Base-by-base conservation (phyloP, 2,888 invertebrate species). In the Pomacea canaliculata region DNA sequence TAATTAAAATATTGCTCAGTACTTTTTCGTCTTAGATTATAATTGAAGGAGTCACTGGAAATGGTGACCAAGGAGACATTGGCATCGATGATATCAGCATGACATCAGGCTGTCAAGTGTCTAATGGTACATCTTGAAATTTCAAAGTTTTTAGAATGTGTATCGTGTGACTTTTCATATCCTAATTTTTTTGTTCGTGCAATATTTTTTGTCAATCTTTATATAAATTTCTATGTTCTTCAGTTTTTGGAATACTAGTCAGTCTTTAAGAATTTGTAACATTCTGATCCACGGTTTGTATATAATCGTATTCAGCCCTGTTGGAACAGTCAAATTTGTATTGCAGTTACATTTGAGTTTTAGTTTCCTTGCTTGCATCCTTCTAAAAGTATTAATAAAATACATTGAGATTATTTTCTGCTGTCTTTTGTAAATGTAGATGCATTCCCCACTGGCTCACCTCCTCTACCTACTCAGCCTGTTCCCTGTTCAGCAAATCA, bases 11-110 rank as follows among this genome's bases (percentile, higher is more conserved):
- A 5, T 37, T 37, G 37, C 37, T 73, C 37, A 80, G 83, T 48
- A 77, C 81, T 49, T 88, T 88, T 37, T 37, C 5, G 5, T 37
- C 37, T 82, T 85, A 86, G 78, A 81, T 89, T 2, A 80, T 89
- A 2, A 79, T 89, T 69, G 87, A 89, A 78, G 88, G 86, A 48
- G 82, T 84, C 12, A 78, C 82, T 60, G 88, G 89, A 16, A 71
- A 68, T 13, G 80, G 82, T 7, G 78, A 73, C 67, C 74, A 68
- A 19, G 84, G 89, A 37, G 87, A 88, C 74, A 86, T 90, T 56
- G 89, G 86, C 59, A 69, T 90, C n/a, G 90, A 90, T 82, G 90
- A 90, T 78, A 84, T 90, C 10, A 83, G 85, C 27, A 83, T 89
- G 51, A 87, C 89, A 10, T 84, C 88, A 66, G 87, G 86, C 10